A percentile compares a stretch with the other conserved stretches of the same genome.
phyloP scores from a whole-genome alignment of 2,888 invertebrate species.

The Chorisops tibialis region DNA sequence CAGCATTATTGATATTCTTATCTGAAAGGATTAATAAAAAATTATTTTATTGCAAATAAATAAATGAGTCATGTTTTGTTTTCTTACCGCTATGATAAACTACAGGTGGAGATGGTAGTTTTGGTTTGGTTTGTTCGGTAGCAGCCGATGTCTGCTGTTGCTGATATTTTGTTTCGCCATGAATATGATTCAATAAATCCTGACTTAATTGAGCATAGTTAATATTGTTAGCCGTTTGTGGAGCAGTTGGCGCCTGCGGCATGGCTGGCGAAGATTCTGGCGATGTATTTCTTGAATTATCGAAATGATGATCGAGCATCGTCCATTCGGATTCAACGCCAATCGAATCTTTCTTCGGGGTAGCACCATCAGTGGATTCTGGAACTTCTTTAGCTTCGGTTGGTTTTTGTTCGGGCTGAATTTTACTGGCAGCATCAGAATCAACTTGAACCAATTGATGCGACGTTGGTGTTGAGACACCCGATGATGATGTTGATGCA shows the following conservation, averaged over 20 bases:
- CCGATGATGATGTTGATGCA: not conserved
- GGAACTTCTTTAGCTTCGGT: not conserved
- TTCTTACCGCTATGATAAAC: conserved; percentile 43
- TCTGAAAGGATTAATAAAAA: conserved; percentile 36
- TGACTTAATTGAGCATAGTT: conserved; percentile 42
- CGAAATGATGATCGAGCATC: conserved; percentile 41
- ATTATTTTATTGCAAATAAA: no score
- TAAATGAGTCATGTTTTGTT: not conserved
- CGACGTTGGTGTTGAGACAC: no score
- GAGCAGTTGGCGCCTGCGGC: conserved; percentile 2
- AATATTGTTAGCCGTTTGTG: conserved; percentile 26
- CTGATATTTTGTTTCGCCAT: conserved; percentile 37
- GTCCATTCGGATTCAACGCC: conserved; percentile 41
- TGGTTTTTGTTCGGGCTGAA: no score
- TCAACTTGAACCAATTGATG: no score
- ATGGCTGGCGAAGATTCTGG: not conserved
- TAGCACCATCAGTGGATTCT: not conserved
- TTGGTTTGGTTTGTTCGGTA: not conserved
- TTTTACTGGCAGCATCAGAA: no score
- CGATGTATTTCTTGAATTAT: not conserved
- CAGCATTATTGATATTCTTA: conserved; percentile 59
- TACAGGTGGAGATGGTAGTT: conserved; percentile 29
- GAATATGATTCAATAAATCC: conserved; percentile 42
- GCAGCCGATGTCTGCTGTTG: not conserved
- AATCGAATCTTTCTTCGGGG: not conserved